Evolutionary conservation across 2,113 vertebrate species (phyloP), one percentile per base, ranked within the genome.

Genomic region (Oryzias curvinotus): DNA sequence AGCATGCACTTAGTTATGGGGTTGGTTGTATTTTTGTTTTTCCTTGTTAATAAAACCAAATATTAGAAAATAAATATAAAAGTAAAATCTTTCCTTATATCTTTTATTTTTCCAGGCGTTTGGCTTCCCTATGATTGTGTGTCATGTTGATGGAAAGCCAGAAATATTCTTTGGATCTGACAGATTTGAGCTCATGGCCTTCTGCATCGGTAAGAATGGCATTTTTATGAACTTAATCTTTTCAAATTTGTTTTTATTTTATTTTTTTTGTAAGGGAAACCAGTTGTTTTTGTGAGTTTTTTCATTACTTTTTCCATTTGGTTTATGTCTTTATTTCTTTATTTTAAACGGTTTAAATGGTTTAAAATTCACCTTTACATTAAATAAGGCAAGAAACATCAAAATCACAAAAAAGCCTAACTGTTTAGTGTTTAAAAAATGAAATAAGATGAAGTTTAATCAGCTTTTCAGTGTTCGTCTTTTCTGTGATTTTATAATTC

Each of bases 101-200:
- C 10, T 56, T 6, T 2, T 36, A 36, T 36, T 23, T 54, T 7
- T 3, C 4, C 74, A 99, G 96, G 90, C 94, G 1, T 98, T 97
- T 81, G 96, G 96, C 44, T 84, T 98, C 74, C 96, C 96, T 7
- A 17, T 92, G 67, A 49, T 91, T 0, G 90, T 98, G 68, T 93
- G 89, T 56, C 94, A 96, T 10, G 12, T 93, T 14, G 63, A 93
- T 5, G 92, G 88, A 3, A 70, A 94, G 65, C 79, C 89, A 3
- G 86, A 95, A 61, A 73, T 93, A 71, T 91, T 95, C 52, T 99
- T 98, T 80, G 96, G 97, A 56, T 96, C 92, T 1, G 96, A 99
- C 87, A 86, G 95, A 61, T 91, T 98, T 81, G 96, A 98, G 76
- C 76, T 98, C 59, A 91, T 99, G 68, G 93, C 94, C 1, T 55